A percentile compares a stretch with the other conserved stretches of the same genome.
Conservation (phyloP, 1,140 invertebrate genomes). For the Heliconius himera region DNA sequence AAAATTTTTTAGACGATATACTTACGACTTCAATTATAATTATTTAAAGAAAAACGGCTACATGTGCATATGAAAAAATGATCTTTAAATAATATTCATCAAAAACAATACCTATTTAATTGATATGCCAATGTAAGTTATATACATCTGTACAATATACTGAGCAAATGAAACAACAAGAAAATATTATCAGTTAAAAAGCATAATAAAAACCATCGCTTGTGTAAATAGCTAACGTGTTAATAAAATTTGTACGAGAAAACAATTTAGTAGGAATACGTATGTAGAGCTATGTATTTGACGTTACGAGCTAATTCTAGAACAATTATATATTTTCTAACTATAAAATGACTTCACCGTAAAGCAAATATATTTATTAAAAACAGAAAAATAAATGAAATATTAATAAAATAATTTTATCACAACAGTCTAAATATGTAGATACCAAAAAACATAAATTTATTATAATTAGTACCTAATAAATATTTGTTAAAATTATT, state of each 20-base stretch:
- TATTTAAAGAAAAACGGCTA: not conserved
- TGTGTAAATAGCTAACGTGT: constrained; percentile 32
- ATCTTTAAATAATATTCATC: not conserved
- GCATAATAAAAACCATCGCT: constrained; percentile 31
- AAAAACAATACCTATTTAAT: constrained; percentile 26
- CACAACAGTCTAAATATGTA: no score
- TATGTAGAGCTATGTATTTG: constrained; percentile 32
- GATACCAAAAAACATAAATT: no score
- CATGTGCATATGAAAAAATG: not conserved
- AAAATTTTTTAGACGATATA: not conserved
- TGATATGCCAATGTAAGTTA: constrained; percentile 73
- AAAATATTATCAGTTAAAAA: constrained; percentile 26
- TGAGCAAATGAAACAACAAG: constrained; percentile 47
- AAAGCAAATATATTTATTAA: not conserved
- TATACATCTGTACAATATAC: constrained; percentile 66
- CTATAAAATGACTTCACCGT: constrained; percentile 31
- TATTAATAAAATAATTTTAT: no score
- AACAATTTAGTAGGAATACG: constrained; percentile 38
- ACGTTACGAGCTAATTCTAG: constrained; percentile 58
- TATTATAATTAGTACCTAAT: no score
- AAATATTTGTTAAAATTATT: not conserved
- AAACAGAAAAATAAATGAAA: not conserved
- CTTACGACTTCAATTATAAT: not conserved
- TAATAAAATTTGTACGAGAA: constrained; percentile 46
- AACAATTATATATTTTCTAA: constrained; percentile 52